Evolutionary conservation across 2,797 vertebrate genomes (phyloP).

Genomic region (Danio tinwini): DNA sequence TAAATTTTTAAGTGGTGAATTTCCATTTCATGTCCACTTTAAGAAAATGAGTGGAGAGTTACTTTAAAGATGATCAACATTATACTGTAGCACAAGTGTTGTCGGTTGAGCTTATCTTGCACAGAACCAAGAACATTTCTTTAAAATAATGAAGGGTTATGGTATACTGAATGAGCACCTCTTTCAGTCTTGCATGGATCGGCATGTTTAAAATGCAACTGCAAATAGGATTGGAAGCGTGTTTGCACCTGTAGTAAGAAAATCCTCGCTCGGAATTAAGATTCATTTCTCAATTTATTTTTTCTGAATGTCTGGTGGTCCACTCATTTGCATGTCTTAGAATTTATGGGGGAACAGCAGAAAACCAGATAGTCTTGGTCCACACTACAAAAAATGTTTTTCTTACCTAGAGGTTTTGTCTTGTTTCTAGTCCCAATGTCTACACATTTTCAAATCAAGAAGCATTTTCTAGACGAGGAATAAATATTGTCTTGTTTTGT

Average conservation of each 20-base stretch:
- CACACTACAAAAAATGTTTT: too few species aligned
- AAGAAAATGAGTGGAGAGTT: neutral
- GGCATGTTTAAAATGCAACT: slow-evolving; percentile 84
- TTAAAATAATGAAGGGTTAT: slow-evolving; percentile 39
- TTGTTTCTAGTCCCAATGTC: too few species aligned
- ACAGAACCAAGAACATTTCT: neutral
- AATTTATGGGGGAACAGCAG: neutral
- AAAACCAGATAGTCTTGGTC: neutral
- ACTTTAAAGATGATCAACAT: neutral
- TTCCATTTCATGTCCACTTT: neutral
- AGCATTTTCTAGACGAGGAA: too few species aligned
- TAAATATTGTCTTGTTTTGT: too few species aligned
- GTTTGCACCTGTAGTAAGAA: slow-evolving; percentile 62
- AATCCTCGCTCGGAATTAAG: slow-evolving; percentile 64
- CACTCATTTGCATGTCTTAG: slow-evolving; percentile 29
- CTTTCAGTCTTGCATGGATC: slow-evolving; percentile 83
- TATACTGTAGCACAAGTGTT: neutral
- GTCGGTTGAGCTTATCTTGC: neutral
- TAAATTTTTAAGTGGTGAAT: too few species aligned
- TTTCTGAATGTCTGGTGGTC: slow-evolving; percentile 20
- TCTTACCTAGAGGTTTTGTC: too few species aligned
- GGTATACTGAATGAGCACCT: slow-evolving; percentile 72
- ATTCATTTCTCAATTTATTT: slow-evolving; percentile 56
- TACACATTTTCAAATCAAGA: too few species aligned
- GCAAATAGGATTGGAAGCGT: slow-evolving; percentile 74